phyloP scores from a whole-genome alignment of 2,888 invertebrate genomes.

The Stegana nigrithorax region DNA sequence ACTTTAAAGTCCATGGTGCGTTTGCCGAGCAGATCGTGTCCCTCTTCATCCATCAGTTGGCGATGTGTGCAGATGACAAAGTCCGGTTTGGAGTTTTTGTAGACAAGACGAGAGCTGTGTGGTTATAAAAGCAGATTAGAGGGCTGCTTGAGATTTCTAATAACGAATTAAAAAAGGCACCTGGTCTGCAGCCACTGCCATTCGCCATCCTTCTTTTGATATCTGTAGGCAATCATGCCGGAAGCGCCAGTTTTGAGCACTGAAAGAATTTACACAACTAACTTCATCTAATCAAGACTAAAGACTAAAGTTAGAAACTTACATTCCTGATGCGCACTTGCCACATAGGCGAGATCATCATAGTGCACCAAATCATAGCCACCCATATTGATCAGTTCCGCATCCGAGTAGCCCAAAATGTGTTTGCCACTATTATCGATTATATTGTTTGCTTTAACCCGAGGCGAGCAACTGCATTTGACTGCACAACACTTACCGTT shows the following conservation, averaged over 20 bases:
- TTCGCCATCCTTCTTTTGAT: constrained; percentile 92
- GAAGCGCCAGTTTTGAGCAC: constrained; percentile 99
- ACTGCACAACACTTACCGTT: constrained; percentile 76
- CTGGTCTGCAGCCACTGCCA: constrained; percentile 98
- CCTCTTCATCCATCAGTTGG: constrained; percentile 99
- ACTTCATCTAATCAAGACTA: not conserved
- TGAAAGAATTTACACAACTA: constrained; percentile 66
- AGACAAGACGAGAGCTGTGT: constrained; percentile 89
- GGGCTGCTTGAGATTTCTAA: too few relatives aligned
- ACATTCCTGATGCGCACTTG: constrained; percentile 99
- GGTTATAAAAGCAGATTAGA: not conserved
- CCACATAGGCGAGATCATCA: constrained; percentile 96
- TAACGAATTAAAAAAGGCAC: too few relatives aligned
- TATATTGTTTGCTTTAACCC: too few relatives aligned
- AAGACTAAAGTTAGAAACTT: constrained; percentile 71
- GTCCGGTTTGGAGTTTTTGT: constrained; percentile 99
- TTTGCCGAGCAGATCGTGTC: constrained; percentile 95
- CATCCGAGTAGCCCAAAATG: constrained; percentile 92
- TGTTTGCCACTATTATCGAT: constrained; percentile 90
- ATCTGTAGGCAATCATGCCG: constrained; percentile 98
- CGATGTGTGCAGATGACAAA: constrained; percentile 99
- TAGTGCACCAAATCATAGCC: constrained; percentile 98
- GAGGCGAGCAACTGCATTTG: too few relatives aligned
- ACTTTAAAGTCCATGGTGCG: constrained; percentile 98
- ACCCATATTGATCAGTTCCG: constrained; percentile 91